Evolutionary conservation across 2,113 vertebrate genomes (phyloP), one percentile per base, ranked within the genome.

Genomic region (Pelecanus crispus): DNA sequence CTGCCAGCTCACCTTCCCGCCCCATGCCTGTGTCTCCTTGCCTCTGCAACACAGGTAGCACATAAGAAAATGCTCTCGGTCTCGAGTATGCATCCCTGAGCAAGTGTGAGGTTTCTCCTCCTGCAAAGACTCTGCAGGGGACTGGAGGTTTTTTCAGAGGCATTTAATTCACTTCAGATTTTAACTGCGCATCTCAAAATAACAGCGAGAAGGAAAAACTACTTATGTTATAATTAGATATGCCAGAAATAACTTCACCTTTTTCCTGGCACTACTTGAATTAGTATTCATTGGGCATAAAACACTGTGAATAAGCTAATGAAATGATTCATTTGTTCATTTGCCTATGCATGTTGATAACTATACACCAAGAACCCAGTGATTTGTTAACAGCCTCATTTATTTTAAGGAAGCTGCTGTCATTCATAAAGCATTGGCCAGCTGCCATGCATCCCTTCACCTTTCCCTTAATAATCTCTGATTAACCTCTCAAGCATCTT

Each of bases 391-490:
- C 47, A 86, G 34, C 40, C 31, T 96, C 47, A 66, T 86, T 92
- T 95, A 77, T 94, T 96, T 96, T 86, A 93, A 93, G 55, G 72
- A 88, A 74, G 52, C 31, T 94, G 38, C 61, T 81, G 65, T 61
- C 88, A 86, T 71, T 89, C 36, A 81, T 34, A 82, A 78, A 78
- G 52, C 13, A 21, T 3, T 77, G 62, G 87, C 62, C 79, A 82
- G 36, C 36, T 93, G 58, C 85, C 75, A 81, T 11, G 36, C 31
- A 86, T 34, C 36, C 34, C 44, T 90, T 71, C 62, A 74, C 52
- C 85, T 34, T 89, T 67, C 36, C 84, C 28, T 86, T n/a, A n/a
- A n/a, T n/a, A 70, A 95, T 83, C 58, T 90, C 71, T 11, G 2
- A 50, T 71, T 88, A 88, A 86, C 25, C 4, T 86, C 78, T 66